Conservation (phyloP, 2,888 invertebrate species). For the Acleris laterana region DNA sequence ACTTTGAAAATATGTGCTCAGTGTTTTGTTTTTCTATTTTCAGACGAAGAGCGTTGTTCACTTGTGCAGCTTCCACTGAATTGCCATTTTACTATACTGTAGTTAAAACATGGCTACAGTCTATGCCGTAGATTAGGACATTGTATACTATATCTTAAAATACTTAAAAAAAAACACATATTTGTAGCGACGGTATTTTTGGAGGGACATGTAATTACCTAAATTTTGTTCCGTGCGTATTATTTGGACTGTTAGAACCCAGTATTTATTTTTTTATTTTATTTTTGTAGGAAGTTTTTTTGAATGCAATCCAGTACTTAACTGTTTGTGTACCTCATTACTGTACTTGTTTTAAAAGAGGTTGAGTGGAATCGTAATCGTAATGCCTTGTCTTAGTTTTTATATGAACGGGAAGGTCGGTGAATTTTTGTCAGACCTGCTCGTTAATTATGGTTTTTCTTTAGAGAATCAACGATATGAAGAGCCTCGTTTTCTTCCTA, state of each 20-base stretch:
- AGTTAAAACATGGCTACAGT: slow-evolving; percentile 50
- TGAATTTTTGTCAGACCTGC: too few relatives aligned
- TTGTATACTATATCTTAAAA: slow-evolving; percentile 68
- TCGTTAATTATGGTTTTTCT: too few relatives aligned
- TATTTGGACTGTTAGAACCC: slow-evolving; percentile 65
- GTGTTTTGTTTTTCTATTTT: slow-evolving; percentile 46
- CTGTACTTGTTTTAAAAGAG: slow-evolving; percentile 17
- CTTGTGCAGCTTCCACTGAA: slow-evolving; percentile 78
- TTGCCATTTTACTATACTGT: slow-evolving; percentile 73
- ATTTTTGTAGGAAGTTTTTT: slow-evolving; percentile 41
- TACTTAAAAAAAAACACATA: slow-evolving; percentile 45
- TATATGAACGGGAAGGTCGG: not conserved
- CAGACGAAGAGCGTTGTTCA: slow-evolving; percentile 56
- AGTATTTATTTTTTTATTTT: slow-evolving; percentile 65
- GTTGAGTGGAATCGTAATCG: not conserved
- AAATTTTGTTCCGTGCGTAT: slow-evolving; percentile 66
- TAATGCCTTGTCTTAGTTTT: not conserved
- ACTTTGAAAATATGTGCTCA: too few relatives aligned
- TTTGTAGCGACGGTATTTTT: slow-evolving; percentile 70
- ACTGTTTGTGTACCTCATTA: slow-evolving; percentile 28
- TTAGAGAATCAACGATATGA: too few relatives aligned
- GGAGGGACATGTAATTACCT: slow-evolving; percentile 63
- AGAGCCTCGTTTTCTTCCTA: too few relatives aligned
- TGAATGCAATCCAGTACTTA: slow-evolving; percentile 29
- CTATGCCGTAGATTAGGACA: slow-evolving; percentile 68